Evolutionary conservation across 2,888 invertebrate species (phyloP), one percentile per base, ranked within the genome.

Genomic region (Drosophila lacicola): DNA sequence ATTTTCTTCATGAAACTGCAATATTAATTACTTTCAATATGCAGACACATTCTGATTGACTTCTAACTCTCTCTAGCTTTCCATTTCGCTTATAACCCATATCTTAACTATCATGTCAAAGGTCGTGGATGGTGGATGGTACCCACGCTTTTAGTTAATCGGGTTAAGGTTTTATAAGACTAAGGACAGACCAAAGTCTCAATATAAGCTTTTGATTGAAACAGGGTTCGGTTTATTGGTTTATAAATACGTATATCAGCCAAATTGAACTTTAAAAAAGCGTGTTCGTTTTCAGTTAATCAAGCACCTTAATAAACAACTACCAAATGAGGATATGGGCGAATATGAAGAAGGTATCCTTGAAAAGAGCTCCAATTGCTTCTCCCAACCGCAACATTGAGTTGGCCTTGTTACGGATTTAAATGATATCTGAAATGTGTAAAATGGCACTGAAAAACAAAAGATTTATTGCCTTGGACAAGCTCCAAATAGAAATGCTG

Each of bases 361-460:
- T 1, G 19, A 25, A 34, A 60, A 14, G 53, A 50, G 63, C 65
- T 68, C 54, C 47, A 62, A 67, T 66, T 78, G 78, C 60, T 57
- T 37, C 63, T 36, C 33, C 46, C 36, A 33, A 68, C 82, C 86
- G 51, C 82, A 82, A 84, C 82, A 86, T 41, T 60, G 65, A 67
- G 75, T 69, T 70, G 74, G 69, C 60, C 69, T 61, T 86, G 78
- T 75, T 75, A 45, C 42, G 69, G 79, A 86, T 68, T 82, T 82
- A 86, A 86, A 80, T 84, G 74, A 80, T 84, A 74, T 78, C 70
- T 75, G 55, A 82, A 70, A 66, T 56, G 71, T 80, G 55, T 69
- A 67, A 74, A 80, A 74, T 71, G 64, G 56, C 60, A 70, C 51
- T 60, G 67, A 63, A 51, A 69, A 74, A 66, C 66, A 72, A 58